Evolutionary conservation across 2,888 invertebrate species (phyloP).

Genomic region (Prosopocoilus inquinatus): DNA sequence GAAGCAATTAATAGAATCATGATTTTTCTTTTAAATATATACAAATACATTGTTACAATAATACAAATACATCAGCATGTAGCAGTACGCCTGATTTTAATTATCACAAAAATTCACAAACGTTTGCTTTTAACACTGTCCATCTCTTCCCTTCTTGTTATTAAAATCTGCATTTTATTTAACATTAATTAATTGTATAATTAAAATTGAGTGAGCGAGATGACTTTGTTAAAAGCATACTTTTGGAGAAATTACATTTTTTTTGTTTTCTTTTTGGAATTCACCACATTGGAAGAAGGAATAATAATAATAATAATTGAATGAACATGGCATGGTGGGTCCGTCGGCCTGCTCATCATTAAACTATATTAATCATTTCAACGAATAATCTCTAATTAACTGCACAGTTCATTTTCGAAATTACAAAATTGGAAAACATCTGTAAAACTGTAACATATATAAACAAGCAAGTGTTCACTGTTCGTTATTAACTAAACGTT

Average conservation of each 20-base stretch:
- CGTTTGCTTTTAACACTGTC: not conserved
- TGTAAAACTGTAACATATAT: slow-evolving; percentile 39
- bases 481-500: slow-evolving; percentile 33
- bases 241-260: not conserved
- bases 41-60: too few relatives aligned
- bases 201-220: not conserved
- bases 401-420: slow-evolving; percentile 35
- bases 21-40: too few relatives aligned
- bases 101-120: not conserved
- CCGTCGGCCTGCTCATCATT: slow-evolving; percentile 34
- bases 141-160: not conserved
- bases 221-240: not conserved
- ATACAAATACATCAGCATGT: too few relatives aligned
- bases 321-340: slow-evolving; percentile 34
- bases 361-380: slow-evolving; percentile 43
- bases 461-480: slow-evolving; percentile 41
- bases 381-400: slow-evolving; percentile 41
- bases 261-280: not conserved
- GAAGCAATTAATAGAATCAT: too few relatives aligned
- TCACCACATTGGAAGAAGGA: not conserved
- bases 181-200: not conserved
- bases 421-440: slow-evolving; percentile 44
- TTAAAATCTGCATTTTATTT: not conserved
- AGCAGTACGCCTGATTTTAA: not conserved
- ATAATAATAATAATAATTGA: slow-evolving; percentile 1